Base-by-base conservation (phyloP, 2,797 vertebrate genomes). In the Enteromius treurensis region DNA sequence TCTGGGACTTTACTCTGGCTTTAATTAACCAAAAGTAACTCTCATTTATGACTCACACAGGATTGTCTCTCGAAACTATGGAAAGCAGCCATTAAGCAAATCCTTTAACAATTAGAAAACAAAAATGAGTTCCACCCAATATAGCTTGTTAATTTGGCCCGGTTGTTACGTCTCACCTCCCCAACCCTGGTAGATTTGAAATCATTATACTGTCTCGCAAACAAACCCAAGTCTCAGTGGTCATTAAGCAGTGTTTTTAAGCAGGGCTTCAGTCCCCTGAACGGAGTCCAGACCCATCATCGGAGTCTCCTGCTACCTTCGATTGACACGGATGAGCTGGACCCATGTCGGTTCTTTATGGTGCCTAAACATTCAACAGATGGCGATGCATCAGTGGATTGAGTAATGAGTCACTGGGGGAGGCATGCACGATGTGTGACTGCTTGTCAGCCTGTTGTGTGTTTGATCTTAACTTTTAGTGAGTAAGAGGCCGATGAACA, bases 401-500 rank as follows among this genome's bases (percentile, higher is more conserved):
- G 87, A 86, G 86, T 82, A 88, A 89, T 86, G 85, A 86, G 81
- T 70, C 82, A 85, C 83, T 69, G 58, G 51, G 85, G 83, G 80
- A 83, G 77, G 74, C 51, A 49, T 67, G 53, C 67, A 60, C 42
- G 58, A 77, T 69, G 42, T 75, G 70, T 73, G 49, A 78, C 68
- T 47, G 64, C 68, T 85, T 67, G 53, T 77, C 80, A 69, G 71
- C 73, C 74, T 34, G 64, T 60, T 74, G 60, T 85, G 62, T 67
- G 75, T 77, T 86, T 86, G 71, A 83, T 85, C 73, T 62, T 62
- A 82, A 74, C 67, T 65, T 79, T 77, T 75, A 29, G 53, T 80
- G 65, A 80, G 65, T 55, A 69, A 55, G 34, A 21, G 47, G 32
- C 21, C 32, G 2, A 53, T 55, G 64, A 5, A 23, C n/a, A 68